phyloP scores from a whole-genome alignment of 2,113 vertebrate genomes.

The Onychostruthus taczanowskii region DNA sequence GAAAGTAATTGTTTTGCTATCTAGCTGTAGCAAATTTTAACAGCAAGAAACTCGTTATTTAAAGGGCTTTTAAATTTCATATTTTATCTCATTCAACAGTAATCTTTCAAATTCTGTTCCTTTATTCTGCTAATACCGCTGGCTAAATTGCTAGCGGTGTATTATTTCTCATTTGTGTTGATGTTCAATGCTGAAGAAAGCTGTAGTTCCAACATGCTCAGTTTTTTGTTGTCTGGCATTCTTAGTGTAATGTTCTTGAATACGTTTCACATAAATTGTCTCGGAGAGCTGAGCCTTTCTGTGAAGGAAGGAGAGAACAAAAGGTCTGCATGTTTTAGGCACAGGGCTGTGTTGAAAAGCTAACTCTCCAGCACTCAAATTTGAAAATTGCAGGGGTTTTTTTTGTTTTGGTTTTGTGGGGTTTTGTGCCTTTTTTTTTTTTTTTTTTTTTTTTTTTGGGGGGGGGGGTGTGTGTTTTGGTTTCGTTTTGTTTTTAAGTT shows the following conservation, averaged over 20 bases:
- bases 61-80: conserved; percentile 59
- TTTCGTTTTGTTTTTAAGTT: not conserved
- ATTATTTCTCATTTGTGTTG: conserved; percentile 8
- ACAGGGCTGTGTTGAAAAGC: not conserved
- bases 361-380: not conserved
- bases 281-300: not conserved
- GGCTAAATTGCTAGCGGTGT: not conserved
- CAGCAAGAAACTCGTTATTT: conserved; percentile 61
- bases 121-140: conserved; percentile 39
- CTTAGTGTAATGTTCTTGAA: not conserved
- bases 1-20: conserved; percentile 61
- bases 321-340: not conserved
- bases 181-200: not conserved
- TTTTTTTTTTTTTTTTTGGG: too few species aligned
- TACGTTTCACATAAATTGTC: not conserved
- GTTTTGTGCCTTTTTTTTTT: too few species aligned
- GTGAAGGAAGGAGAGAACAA: not conserved
- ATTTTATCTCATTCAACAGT: conserved; percentile 51
- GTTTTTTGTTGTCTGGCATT: not conserved
- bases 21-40: conserved; percentile 51
- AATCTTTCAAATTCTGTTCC: conserved; percentile 43
- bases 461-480: too few species aligned
- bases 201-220: not conserved
- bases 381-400: not conserved
- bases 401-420: too few species aligned